Evolutionary conservation across 2,888 invertebrate species (phyloP).

Genomic region (Willowsia nigromaculata): DNA sequence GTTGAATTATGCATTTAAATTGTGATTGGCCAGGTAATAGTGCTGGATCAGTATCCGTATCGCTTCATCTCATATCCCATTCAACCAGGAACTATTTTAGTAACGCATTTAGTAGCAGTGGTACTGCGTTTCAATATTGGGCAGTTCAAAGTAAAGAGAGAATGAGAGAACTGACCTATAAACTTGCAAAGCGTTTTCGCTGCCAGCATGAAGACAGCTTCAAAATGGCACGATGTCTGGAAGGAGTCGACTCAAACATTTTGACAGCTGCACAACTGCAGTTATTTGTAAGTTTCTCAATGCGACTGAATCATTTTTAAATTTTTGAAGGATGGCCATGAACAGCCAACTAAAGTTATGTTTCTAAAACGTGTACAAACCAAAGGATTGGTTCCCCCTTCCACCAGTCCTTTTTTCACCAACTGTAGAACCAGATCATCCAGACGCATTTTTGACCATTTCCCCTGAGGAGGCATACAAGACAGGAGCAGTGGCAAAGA

Average conservation of each 20-base stretch:
- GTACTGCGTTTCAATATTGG: slow-evolving; percentile 64
- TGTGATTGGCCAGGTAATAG: no score
- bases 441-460: slow-evolving; percentile 73
- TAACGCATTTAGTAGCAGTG: slow-evolving; percentile 50
- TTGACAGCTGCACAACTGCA: slow-evolving; percentile 58
- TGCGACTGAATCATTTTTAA: neutral
- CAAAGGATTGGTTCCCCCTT: slow-evolving; percentile 73
- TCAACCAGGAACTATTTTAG: slow-evolving; percentile 42
- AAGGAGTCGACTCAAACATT: slow-evolving; percentile 22
- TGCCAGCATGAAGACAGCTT: slow-evolving; percentile 60
- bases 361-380: neutral
- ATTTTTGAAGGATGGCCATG: neutral
- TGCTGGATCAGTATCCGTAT: slow-evolving; percentile 26
- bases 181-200: slow-evolving; percentile 43
- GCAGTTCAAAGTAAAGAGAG: slow-evolving; percentile 44
- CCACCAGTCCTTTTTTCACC: slow-evolving; percentile 74
- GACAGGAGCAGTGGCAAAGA: slow-evolving; percentile 66
- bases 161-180: slow-evolving; percentile 31
- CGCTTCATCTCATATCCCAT: slow-evolving; percentile 59
- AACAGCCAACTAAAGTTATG: no score
- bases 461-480: slow-evolving; percentile 74
- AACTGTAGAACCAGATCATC: slow-evolving; percentile 63
- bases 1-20: no score
- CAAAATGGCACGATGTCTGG: slow-evolving; percentile 40
- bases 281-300: slow-evolving; percentile 60